Base-by-base conservation (phyloP, 2,888 invertebrate species). In the Leptarthrus brevirostris region DNA sequence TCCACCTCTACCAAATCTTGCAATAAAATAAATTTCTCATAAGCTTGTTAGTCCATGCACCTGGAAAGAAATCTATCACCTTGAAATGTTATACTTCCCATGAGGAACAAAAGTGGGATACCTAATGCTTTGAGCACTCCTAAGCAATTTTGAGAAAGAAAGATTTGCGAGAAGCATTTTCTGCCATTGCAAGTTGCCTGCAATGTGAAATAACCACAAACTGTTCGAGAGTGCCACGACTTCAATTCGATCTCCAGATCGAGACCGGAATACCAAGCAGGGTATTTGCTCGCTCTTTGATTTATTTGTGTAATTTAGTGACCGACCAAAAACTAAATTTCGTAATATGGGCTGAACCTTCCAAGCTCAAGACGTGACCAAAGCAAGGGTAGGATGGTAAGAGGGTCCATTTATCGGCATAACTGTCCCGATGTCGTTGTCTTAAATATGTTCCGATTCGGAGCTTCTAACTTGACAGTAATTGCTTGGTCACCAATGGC, bases 231-330 rank as follows among this genome's bases (percentile, higher is more conserved):
- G 14, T 47, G 49, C 47, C 49, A 73, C 24, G 22, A 22, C 34
- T 64, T 34, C 64, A 24, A 73, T 52, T 61, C 58, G 58, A 73
- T 73, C 61, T 30, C 2, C 16, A 14, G 47, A 20, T 61, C 53
- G 64, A 36, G 52, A 47, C 16, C 64, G 20, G 73, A 73, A 73
- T 73, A 73, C 49, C 73, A 64, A 73, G 26, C 53, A 73, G 52
- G 52, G 49, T 36, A 61, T 61, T 64, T 36, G 30, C 4, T 36
- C 52, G 52, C 61, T 49, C 18, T 49, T 36, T 61, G 73, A 73
- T 73, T 73, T 73, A 73, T 73, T 64, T 61, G 61, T 64, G 58
- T 30, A 44, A 64, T 64, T 73, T 52, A 64, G 61, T 73, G 61
- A 61, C 58, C 49, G 20, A 64, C 49, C 64, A 52, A 73, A 64